Conservation (phyloP, 2,113 vertebrate genomes). For the Aythya baeri region DNA sequence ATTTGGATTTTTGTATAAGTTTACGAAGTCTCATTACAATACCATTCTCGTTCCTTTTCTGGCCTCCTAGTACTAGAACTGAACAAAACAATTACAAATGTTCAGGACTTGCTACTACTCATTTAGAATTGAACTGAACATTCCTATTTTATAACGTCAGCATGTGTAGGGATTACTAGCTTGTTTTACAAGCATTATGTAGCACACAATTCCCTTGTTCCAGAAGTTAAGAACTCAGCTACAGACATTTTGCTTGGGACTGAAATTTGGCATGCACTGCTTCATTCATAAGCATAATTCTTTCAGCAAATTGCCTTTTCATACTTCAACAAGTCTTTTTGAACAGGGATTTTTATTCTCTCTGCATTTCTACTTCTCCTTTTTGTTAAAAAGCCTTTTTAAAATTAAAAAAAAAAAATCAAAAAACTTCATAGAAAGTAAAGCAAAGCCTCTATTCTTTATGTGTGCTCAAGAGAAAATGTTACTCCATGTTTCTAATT, state of each 20-base stretch:
- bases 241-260: conserved; percentile 20
- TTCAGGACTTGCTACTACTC: neutral
- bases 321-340: neutral
- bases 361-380: neutral
- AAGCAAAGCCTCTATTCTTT: neutral
- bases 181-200: conserved; percentile 35
- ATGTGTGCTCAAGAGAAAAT: neutral
- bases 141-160: neutral
- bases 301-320: conserved; percentile 16
- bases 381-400: neutral
- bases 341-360: neutral
- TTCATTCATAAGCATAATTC: conserved; percentile 14
- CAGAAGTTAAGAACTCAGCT: conserved; percentile 19
- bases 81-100: conserved; percentile 6
- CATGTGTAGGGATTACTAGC: conserved; percentile 2
- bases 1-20: neutral
- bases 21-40: neutral
- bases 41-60: neutral
- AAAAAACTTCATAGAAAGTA: neutral
- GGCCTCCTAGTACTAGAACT: neutral
- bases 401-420: neutral
- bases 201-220: conserved; percentile 14
- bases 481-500: neutral
- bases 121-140: neutral
- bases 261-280: conserved; percentile 13